These are phyloP conservation scores for Cryptophagus acutangulus DNA, from an alignment of 2,888 invertebrate genomes.

Conservation along the genomic window DNA sequence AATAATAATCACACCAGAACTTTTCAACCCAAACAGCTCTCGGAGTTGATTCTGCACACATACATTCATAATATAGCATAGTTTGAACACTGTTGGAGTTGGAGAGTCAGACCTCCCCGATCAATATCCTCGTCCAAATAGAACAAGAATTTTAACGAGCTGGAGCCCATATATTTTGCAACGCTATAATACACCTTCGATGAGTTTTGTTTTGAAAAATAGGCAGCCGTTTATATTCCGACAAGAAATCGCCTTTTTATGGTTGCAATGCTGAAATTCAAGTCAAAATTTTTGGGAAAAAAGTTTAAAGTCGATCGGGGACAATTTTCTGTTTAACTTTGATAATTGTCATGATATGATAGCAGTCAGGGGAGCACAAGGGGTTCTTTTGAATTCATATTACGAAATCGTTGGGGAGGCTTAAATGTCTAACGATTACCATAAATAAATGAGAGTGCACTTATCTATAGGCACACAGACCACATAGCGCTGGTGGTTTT, in stretches of 20 bases:
- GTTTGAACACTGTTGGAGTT: too few relatives aligned
- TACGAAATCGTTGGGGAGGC: slow-evolving; percentile 9
- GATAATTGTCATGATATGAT: slow-evolving; percentile 29
- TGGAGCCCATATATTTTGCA: slow-evolving; percentile 23
- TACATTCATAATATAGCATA: too few relatives aligned
- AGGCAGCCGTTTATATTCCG: too few relatives aligned
- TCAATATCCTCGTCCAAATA: slow-evolving; percentile 22
- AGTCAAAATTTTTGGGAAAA: too few relatives aligned
- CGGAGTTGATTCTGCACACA: too few relatives aligned
- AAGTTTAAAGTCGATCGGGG: too few relatives aligned
- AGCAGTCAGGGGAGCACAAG: slow-evolving; percentile 19
- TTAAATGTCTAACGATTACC: slow-evolving; percentile 42
- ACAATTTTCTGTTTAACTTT: slow-evolving; percentile 26
- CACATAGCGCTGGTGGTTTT: slow-evolving; percentile 2
- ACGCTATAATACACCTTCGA: slow-evolving; percentile 19
- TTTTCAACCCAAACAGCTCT: too few relatives aligned
- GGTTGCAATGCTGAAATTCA: too few relatives aligned
- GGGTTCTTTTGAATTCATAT: slow-evolving; percentile 19
- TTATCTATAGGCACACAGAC: slow-evolving; percentile 28
- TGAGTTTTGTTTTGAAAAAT: too few relatives aligned
- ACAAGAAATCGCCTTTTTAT: too few relatives aligned
- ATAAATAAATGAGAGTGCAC: slow-evolving; percentile 48
- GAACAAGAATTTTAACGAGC: slow-evolving; percentile 26
- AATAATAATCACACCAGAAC: too few relatives aligned
- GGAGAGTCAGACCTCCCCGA: slow-evolving; percentile 15